phyloP scores from a whole-genome alignment of 2,888 invertebrate species.

The Anoplius nigerrimus region DNA sequence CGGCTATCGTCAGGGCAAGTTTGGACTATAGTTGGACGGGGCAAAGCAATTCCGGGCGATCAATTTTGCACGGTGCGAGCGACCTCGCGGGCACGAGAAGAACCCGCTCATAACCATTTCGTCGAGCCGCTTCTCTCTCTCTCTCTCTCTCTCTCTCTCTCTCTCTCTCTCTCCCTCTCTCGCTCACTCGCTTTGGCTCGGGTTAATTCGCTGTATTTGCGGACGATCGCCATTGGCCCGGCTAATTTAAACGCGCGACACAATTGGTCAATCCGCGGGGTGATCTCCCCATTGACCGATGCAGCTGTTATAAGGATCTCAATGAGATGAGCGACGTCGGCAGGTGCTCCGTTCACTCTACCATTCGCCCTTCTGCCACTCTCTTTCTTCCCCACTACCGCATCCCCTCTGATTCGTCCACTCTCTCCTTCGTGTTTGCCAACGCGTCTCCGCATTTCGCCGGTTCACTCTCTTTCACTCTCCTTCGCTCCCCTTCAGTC shows the following conservation, averaged over 20 bases:
- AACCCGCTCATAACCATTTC: conserved; percentile 32
- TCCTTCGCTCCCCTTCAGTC: not conserved
- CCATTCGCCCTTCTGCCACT: conserved; percentile 13
- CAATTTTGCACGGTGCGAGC: conserved; percentile 49
- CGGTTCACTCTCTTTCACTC: conserved; percentile 12
- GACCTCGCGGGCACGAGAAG: conserved; percentile 28
- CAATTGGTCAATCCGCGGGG: conserved; percentile 61
- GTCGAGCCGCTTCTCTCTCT: conserved; percentile 43
- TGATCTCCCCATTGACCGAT: conserved; percentile 65
- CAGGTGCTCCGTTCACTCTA: conserved; percentile 60
- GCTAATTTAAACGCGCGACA: conserved; percentile 61
- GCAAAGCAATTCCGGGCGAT: conserved; percentile 39
- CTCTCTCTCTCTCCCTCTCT: not conserved
- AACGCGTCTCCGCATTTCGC: not conserved
- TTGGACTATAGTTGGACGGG: conserved; percentile 47
- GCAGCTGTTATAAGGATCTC: conserved; percentile 68
- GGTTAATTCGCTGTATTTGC: conserved; percentile 18
- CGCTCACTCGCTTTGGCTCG: not conserved
- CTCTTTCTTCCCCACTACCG: conserved; percentile 3
- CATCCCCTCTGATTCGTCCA: not conserved
- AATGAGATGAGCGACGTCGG: conserved; percentile 71
- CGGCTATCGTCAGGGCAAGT: conserved; percentile 39
- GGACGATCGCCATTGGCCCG: conserved; percentile 46
- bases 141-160: conserved; percentile 11
- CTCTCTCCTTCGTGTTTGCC: not conserved